These are phyloP conservation scores for Drosophila sp. DNA, from an alignment of 1,140 invertebrate species.

Conservation along the genomic window DNA sequence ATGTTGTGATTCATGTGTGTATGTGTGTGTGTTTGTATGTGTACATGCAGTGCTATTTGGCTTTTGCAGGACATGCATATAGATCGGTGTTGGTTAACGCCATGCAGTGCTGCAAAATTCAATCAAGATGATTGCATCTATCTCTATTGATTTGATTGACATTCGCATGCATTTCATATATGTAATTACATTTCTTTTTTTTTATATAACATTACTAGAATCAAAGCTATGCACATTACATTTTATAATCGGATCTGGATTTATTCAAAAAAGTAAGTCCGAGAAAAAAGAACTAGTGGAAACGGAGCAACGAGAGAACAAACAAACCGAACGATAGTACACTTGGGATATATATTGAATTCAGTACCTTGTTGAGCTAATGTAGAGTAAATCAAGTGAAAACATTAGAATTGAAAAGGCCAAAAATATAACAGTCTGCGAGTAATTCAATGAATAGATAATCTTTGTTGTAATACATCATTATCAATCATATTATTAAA, in stretches of 20 bases:
- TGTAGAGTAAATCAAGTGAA: conserved; percentile 85
- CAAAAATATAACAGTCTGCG: conserved; percentile 85
- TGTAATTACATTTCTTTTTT: neutral
- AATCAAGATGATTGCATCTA: neutral
- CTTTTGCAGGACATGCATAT: conserved; percentile 27
- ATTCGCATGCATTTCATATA: conserved; percentile 34
- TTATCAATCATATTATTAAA: conserved; percentile 1
- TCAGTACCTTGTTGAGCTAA: conserved; percentile 83
- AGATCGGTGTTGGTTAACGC: conserved; percentile 45
- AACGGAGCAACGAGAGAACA: conserved; percentile 55
- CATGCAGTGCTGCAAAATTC: conserved; percentile 49
- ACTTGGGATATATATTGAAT: conserved; percentile 59
- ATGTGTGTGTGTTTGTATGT: conserved; percentile 3
- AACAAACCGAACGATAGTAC: conserved; percentile 68
- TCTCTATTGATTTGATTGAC: neutral
- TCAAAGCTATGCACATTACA: conserved; percentile 40
- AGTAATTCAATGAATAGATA: conserved; percentile 67
- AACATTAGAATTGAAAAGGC: conserved; percentile 85
- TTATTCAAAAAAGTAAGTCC: conserved; percentile 42
- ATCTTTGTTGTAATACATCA: conserved; percentile 66
- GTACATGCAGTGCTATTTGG: conserved; percentile 46
- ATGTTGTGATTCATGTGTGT: conserved; percentile 11
- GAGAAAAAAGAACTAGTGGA: conserved; percentile 58
- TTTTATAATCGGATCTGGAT: conserved; percentile 24
- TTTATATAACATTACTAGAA: conserved; percentile 16